Base-by-base conservation (phyloP, 2,113 vertebrate genomes). In the Balaeniceps rex region DNA sequence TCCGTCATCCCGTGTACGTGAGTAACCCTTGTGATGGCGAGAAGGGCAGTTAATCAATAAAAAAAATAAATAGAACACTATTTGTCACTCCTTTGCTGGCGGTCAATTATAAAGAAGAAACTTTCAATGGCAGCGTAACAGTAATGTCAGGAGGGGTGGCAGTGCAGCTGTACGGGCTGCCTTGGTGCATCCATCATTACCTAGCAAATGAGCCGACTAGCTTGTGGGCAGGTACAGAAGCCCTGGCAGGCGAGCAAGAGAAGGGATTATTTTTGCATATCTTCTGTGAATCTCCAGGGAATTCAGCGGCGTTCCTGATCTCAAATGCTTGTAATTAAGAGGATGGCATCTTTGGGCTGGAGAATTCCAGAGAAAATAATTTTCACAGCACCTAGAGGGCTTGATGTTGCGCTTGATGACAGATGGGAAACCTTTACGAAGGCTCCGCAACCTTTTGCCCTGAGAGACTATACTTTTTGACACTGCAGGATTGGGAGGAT, bases 271-370 rank as follows among this genome's bases (percentile, higher is more conserved):
- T 97, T 97, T 96, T 97, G 95, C 96, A 91, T 97, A 86, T 93
- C 87, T 96, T 63, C 89, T 90, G 88, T 79, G 95, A 91, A 65
- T 96, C 95, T 90, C 77, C 83, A 49, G 90, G 93, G 97, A 95
- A 96, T 92, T 96, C 78, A 74, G 94, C 91, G 93, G 90, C 77
- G 65, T 95, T 97, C 95, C 89, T 93, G 94, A 97, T 96, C 94
- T 97, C 95, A 87, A 95, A 92, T 86, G 95, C 95, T 97, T 93
- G 96, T 97, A 97, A 98, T 98, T 97, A 98, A 97, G 96, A 95
- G 94, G 87, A 97, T 97, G 97, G 94, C 97, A 96, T 96, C 91
- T 93, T 93, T 88, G 78, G 91, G 71, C 89, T 90, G 42, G 91
- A 97, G 96, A 88, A 95, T 91, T 92, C 91, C 44, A 3, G 63